Conservation (phyloP, 2,888 invertebrate genomes). For the Camptogramma bilineatum region DNA sequence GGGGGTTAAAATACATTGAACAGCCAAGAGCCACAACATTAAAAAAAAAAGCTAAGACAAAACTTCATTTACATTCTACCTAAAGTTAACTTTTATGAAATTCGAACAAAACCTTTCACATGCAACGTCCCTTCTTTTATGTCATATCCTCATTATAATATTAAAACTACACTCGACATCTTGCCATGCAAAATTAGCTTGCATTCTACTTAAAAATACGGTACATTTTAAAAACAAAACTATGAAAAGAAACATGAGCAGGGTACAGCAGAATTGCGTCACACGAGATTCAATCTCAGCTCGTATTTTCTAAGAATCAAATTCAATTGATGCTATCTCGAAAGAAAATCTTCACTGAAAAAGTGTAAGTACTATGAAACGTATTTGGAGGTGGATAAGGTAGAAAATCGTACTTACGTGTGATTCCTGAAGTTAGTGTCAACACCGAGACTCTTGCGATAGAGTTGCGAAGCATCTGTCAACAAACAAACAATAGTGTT, state of each 20-base stretch:
- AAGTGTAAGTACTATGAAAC: constrained; percentile 40
- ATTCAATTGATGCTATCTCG: constrained; percentile 44
- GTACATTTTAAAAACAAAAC: not conserved
- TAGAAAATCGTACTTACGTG: constrained; percentile 59
- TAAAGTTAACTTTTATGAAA: constrained; percentile 32
- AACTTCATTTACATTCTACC: constrained; percentile 13
- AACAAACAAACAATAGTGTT: constrained; percentile 60
- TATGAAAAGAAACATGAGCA: constrained; percentile 16
- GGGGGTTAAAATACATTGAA: too few species aligned
- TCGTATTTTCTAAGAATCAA: constrained; percentile 45
- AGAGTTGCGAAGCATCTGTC: constrained; percentile 70
- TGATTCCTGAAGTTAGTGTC: constrained; percentile 47
- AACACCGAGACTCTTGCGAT: constrained; percentile 60
- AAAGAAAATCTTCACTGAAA: constrained; percentile 38
- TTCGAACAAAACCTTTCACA: constrained; percentile 60
- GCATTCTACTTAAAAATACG: constrained; percentile 18
- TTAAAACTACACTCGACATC: constrained; percentile 53
- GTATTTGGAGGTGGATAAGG: constrained; percentile 38
- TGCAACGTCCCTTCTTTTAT: constrained; percentile 57
- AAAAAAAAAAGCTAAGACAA: too few species aligned
- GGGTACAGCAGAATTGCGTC: constrained; percentile 22
- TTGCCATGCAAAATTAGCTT: constrained; percentile 40
- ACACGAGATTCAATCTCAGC: constrained; percentile 43
- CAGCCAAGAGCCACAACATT: too few species aligned
- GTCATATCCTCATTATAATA: constrained; percentile 67